Evolutionary conservation across 2,888 invertebrate genomes (phyloP).

Genomic region (Limnephilus auricula): DNA sequence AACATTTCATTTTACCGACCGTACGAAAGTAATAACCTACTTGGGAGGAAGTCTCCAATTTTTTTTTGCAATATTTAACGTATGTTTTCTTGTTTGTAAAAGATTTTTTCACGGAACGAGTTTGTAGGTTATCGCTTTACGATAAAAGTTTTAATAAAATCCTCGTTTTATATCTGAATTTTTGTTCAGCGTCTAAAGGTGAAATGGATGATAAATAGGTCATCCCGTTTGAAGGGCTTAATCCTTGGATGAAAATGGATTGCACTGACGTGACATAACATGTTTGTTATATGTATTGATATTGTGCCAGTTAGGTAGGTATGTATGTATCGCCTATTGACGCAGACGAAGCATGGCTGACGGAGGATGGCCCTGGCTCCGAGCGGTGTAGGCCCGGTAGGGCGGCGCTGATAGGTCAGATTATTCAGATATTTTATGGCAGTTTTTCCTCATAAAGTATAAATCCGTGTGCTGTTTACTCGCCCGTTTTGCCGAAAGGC

Average conservation of each 20-base stretch:
- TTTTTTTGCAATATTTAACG: constrained; percentile 36
- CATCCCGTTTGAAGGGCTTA: not conserved
- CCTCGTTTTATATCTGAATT: not conserved
- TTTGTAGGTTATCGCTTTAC: not conserved
- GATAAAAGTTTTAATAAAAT: not conserved
- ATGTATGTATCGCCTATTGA: not conserved
- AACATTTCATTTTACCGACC: constrained; percentile 46
- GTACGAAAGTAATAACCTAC: constrained; percentile 41
- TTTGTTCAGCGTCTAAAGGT: not conserved
- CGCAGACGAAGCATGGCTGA: not conserved
- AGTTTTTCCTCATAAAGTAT: constrained; percentile 63
- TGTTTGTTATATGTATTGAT: not conserved
- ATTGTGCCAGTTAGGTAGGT: not conserved
- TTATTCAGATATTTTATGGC: constrained; percentile 65
- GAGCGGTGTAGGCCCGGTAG: constrained; percentile 30
- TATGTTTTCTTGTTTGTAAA: not conserved
- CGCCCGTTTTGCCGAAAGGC: constrained; percentile 50
- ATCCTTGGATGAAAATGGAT: not conserved
- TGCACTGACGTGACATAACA: not conserved
- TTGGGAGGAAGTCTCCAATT: constrained; percentile 26
- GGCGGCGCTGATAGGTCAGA: constrained; percentile 62
- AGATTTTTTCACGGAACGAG: not conserved
- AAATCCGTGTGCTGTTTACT: constrained; percentile 63
- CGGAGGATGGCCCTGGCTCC: not conserved
- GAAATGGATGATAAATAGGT: not conserved